phyloP scores from a whole-genome alignment of 2,888 invertebrate species.

The Dilophus febrilis region DNA sequence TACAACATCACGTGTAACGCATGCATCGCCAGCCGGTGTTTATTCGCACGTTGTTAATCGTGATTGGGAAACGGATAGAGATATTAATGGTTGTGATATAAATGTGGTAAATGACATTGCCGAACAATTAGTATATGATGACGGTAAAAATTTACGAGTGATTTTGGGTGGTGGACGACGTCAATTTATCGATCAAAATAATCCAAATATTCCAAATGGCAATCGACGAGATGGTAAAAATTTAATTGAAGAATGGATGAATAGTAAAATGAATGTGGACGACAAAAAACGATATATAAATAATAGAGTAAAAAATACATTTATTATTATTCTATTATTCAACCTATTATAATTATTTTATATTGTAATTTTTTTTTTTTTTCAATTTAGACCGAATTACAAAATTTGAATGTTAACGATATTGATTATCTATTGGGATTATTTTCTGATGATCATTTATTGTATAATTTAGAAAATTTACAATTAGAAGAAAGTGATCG shows the following conservation, averaged over 20 bases:
- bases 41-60: slow-evolving; percentile 51
- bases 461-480: slow-evolving; percentile 39
- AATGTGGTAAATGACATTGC: slow-evolving; percentile 49
- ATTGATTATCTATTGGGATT: slow-evolving; percentile 40
- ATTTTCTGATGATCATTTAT: slow-evolving; percentile 36
- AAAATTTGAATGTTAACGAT: slow-evolving; percentile 24
- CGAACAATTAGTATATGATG: slow-evolving; percentile 43
- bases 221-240: slow-evolving; percentile 34
- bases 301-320: slow-evolving; percentile 11
- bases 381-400: neutral
- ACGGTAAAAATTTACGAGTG: slow-evolving; percentile 40
- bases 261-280: slow-evolving; percentile 19
- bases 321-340: no score
- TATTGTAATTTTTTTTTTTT: no score
- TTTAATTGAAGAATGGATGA: slow-evolving; percentile 44
- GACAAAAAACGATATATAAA: slow-evolving; percentile 22
- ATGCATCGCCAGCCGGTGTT: slow-evolving; percentile 56
- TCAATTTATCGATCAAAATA: slow-evolving; percentile 32
- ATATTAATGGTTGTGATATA: slow-evolving; percentile 31
- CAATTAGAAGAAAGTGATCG: slow-evolving; percentile 20
- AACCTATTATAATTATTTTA: no score
- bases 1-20: slow-evolving; percentile 60
- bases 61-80: slow-evolving; percentile 48
- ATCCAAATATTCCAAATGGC: slow-evolving; percentile 28
- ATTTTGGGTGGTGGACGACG: slow-evolving; percentile 41